These are phyloP conservation scores for Leptopilina syphax DNA, from an alignment of 2,888 invertebrate species.

Conservation along the genomic window DNA sequence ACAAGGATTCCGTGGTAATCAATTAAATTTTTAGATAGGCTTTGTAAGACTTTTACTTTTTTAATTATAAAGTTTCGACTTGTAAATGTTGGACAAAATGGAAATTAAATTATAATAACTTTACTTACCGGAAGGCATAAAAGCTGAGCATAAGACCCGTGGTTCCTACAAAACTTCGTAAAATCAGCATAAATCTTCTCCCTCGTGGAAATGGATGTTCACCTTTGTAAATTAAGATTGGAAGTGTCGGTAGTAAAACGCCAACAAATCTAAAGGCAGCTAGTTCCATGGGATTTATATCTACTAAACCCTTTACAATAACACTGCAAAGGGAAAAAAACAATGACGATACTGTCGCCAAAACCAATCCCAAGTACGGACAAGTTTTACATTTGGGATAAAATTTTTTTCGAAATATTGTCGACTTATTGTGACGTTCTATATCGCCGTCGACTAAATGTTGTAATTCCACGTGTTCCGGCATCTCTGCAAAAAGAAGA, in stretches of 20 bases:
- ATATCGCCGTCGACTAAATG: slow-evolving; percentile 84
- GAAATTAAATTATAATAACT: no score
- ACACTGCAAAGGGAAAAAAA: slow-evolving; percentile 95
- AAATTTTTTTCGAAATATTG: slow-evolving; percentile 69
- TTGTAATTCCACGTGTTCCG: slow-evolving; percentile 88
- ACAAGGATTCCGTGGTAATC: no score
- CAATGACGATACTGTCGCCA: slow-evolving; percentile 91
- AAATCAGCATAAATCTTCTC: slow-evolving; percentile 85
- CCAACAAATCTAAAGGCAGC: slow-evolving; percentile 93
- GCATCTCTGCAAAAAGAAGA: slow-evolving; percentile 78
- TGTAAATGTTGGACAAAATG: no score
- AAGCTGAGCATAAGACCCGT: slow-evolving; percentile 93
- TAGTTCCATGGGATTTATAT: slow-evolving; percentile 92
- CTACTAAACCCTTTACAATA: slow-evolving; percentile 91
- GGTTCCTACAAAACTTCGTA: slow-evolving; percentile 91
- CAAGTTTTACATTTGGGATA: slow-evolving; percentile 79
- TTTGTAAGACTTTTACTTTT: no score
- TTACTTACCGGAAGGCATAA: slow-evolving; percentile 84
- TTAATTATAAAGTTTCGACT: no score
- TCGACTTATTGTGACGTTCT: slow-evolving; percentile 77
- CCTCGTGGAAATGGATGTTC: slow-evolving; percentile 89
- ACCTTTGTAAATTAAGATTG: slow-evolving; percentile 88
- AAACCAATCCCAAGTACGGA: slow-evolving; percentile 89
- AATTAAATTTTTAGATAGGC: no score
- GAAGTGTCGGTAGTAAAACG: slow-evolving; percentile 90